Evolutionary conservation across 2,113 vertebrate species (phyloP).

Genomic region (Promerops cafer): DNA sequence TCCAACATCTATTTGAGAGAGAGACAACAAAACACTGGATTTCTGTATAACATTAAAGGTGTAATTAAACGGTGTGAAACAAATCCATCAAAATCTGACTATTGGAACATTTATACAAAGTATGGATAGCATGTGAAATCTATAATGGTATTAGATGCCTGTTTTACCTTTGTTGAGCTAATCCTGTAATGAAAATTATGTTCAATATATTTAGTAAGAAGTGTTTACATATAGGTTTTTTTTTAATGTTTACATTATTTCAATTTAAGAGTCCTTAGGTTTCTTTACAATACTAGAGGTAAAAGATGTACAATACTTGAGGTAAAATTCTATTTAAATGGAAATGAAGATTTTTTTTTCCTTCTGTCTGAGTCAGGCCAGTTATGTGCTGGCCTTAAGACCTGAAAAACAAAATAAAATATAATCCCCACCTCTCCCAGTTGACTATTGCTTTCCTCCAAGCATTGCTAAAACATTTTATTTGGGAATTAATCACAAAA

Average conservation of each 20-base stretch:
- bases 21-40: not conserved
- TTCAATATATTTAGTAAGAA: not conserved
- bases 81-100: not conserved
- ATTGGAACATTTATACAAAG: not conserved
- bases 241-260: not conserved
- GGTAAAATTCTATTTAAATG: not conserved
- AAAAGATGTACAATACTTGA: not conserved
- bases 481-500: not conserved
- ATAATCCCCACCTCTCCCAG: accelerated
- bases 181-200: not conserved
- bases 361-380: not conserved
- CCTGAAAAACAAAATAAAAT: not conserved
- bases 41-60: not conserved
- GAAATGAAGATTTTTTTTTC: not conserved
- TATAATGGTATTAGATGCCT: not conserved
- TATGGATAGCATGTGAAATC: not conserved
- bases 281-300: not conserved
- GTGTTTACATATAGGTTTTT: not conserved
- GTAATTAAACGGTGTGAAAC: not conserved
- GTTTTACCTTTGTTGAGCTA: not conserved
- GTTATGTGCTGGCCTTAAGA: not conserved
- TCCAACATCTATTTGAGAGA: not conserved
- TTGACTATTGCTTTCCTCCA: not conserved
- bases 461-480: not conserved
- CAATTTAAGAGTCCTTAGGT: not conserved